Conservation (phyloP, 2,113 vertebrate species). For the Scomber colias region DNA sequence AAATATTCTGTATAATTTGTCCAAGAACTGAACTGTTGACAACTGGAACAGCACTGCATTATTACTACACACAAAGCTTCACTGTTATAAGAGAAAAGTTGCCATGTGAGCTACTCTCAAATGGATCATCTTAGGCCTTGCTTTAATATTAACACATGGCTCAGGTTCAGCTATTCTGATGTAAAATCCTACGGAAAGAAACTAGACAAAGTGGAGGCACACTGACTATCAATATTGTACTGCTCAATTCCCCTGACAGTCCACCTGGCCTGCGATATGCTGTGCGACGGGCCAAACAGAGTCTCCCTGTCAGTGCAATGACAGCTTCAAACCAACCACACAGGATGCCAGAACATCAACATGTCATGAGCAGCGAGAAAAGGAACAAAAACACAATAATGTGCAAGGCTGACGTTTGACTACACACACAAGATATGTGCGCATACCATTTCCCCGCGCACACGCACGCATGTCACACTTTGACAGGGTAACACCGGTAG, state of each 20-base stretch:
- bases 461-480: conserved; percentile 6
- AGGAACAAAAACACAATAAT: conserved; percentile 71
- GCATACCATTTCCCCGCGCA: background rate
- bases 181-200: conserved; percentile 47
- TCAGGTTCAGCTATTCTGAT: conserved; percentile 49
- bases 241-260: conserved; percentile 33
- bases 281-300: conserved; percentile 51
- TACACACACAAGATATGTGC: conserved; percentile 39
- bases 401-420: conserved; percentile 57
- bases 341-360: conserved; percentile 83
- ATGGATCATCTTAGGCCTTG: conserved; percentile 5
- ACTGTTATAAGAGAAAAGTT: background rate
- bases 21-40: conserved; percentile 5
- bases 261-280: conserved; percentile 56
- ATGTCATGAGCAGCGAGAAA: conserved; percentile 76
- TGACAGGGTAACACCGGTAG: conserved; percentile 62
- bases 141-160: conserved; percentile 43
- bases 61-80: background rate
- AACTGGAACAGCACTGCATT: background rate
- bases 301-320: conserved; percentile 62
- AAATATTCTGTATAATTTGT: background rate
- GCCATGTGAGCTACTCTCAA: conserved; percentile 22
- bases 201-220: conserved; percentile 47
- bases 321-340: conserved; percentile 64
- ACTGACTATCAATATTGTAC: conserved; percentile 33